Evolutionary conservation across 1,140 invertebrate species (phyloP), one percentile per base, ranked within the genome.

Genomic region (Lasaia peninsularis): DNA sequence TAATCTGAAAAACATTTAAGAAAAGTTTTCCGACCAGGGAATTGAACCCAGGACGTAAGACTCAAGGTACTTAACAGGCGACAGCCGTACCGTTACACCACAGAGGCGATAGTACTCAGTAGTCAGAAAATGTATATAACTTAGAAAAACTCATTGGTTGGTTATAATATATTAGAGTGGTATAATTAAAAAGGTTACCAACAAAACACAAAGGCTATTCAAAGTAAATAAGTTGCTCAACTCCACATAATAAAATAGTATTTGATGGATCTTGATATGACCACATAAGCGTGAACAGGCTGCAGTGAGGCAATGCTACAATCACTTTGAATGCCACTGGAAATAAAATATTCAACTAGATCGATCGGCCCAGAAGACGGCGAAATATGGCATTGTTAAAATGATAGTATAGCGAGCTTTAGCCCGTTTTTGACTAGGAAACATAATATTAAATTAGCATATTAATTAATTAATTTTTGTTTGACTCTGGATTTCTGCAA

Each of bases 311-410:
- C 68, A 67, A 73, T 62, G 52, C 8, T 44, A 44, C 69, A 75
- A 74, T 78, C 68, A 67, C 70, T 71, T 69, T 60, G 67, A 70
- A 67, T 69, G 67, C 69, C 61, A 65, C 67, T 70, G 66, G 63
- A 67, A 76, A 79, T 79, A 76, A 86, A 79, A 84, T 82, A 85
- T 85, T 85, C 75, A 75, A 58, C 60, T 64, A 78, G 76, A 87
- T 87, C 84, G 75, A 87, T 87, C 84, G 67, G 76, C 63, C 69
- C 69, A 80, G 78, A 75, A 73, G 81, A 85, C 79, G 71, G 78
- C 74, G 75, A 82, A 82, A 80, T 86, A 78, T 82, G 73, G 74
- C 74, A 85, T 87, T 87, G 81, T 87, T 83, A 44, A 44, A 20
- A 11, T 9, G 18, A 44, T 44, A 44, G 37, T 44, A 4, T 44